A percentile compares a stretch with the other conserved stretches of the same genome.
phyloP scores from a whole-genome alignment of 2,797 vertebrate genomes.

The Zenarchopterus dispar region DNA sequence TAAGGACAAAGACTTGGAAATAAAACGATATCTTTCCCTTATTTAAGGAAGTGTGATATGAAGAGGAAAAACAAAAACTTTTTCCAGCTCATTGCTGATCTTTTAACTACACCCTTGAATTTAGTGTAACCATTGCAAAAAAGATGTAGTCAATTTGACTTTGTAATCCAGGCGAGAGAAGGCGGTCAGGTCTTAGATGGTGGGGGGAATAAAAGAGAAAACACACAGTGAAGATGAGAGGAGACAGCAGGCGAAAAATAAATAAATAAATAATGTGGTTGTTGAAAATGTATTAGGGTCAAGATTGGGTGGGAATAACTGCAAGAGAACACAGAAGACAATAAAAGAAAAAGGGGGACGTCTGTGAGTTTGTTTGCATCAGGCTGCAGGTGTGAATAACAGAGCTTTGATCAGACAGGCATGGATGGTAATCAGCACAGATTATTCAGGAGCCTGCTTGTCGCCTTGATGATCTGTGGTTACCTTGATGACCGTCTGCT shows the following conservation, averaged over 20 bases:
- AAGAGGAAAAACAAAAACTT: too few relatives aligned
- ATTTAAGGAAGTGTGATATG: too few relatives aligned
- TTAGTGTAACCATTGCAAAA: slow-evolving; percentile 18
- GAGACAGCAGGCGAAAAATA: slow-evolving; percentile 21
- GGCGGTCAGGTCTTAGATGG: slow-evolving; percentile 5
- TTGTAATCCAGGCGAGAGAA: slow-evolving; percentile 22
- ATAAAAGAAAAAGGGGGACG: slow-evolving; percentile 39
- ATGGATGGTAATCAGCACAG: slow-evolving; percentile 36
- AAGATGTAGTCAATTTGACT: slow-evolving; percentile 32
- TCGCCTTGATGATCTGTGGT: slow-evolving; percentile 21
- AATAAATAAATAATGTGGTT: slow-evolving; percentile 58
- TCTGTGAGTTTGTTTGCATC: slow-evolving; percentile 40
- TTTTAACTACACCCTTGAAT: too few relatives aligned
- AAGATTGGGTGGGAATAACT: slow-evolving; percentile 42
- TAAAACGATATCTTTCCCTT: too few relatives aligned
- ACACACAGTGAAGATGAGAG: slow-evolving; percentile 22
- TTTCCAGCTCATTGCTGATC: too few relatives aligned
- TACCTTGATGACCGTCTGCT: slow-evolving; percentile 97
- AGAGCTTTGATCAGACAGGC: slow-evolving; percentile 67
- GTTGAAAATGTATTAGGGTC: slow-evolving; percentile 44
- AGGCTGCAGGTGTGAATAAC: slow-evolving; percentile 68
- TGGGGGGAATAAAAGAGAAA: slow-evolving; percentile 46
- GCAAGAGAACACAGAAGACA: slow-evolving; percentile 36
- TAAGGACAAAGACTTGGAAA: too few relatives aligned
- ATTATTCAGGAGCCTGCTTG: slow-evolving; percentile 44